phyloP scores from a whole-genome alignment of 2,888 invertebrate species.

The Meliscaeva auricollis region DNA sequence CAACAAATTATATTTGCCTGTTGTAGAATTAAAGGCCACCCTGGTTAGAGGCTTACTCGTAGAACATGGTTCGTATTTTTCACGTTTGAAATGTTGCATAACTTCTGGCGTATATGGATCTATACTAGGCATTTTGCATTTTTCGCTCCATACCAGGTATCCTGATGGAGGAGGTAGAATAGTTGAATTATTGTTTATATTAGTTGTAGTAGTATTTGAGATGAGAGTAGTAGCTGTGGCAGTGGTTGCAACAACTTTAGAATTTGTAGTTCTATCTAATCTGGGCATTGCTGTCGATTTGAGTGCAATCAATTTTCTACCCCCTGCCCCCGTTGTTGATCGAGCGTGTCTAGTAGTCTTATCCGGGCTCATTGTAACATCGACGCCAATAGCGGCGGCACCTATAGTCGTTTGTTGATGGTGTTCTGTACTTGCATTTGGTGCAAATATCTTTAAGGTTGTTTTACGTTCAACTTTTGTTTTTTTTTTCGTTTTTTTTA shows the following conservation, averaged over 20 bases:
- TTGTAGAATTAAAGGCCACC: conserved; percentile 78
- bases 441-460: conserved; percentile 49
- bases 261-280: conserved; percentile 46
- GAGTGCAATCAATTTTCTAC: conserved; percentile 26
- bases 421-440: conserved; percentile 43
- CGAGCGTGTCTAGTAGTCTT: conserved; percentile 48
- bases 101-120: conserved; percentile 86
- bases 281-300: conserved; percentile 57
- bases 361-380: conserved; percentile 50
- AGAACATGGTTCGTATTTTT: conserved; percentile 86
- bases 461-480: conserved; percentile 61
- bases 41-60: conserved; percentile 80
- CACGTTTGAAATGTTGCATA: conserved; percentile 85
- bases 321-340: conserved; percentile 52
- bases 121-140: conserved; percentile 87
- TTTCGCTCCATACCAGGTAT: conserved; percentile 85
- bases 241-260: conserved; percentile 56
- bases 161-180: conserved; percentile 80
- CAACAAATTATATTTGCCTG: conserved; percentile 79
- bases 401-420: conserved; percentile 24
- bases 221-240: conserved; percentile 47
- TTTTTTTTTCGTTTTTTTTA: conserved; percentile 4
- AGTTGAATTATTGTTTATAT: conserved; percentile 73
- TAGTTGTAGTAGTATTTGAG: conserved; percentile 52
- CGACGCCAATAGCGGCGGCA: not conserved